Base-by-base conservation (phyloP, 2,113 vertebrate genomes). In the Anarrhichthys ocellatus region DNA sequence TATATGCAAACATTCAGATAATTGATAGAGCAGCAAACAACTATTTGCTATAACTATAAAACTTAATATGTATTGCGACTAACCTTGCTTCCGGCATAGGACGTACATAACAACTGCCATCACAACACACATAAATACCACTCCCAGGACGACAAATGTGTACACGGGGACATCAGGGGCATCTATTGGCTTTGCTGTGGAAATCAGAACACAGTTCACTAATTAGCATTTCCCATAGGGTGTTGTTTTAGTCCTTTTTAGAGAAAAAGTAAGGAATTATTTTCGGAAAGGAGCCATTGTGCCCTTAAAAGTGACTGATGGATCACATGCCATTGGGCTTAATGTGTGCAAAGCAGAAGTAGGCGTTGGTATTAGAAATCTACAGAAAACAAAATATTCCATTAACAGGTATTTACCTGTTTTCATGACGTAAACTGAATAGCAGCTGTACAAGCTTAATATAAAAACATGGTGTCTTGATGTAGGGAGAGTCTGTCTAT, bases 81-180 rank as follows among this genome's bases (percentile, higher is more conserved):
- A 6, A 94, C 93, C 85, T 83, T 4, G 38, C 11, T 54, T 88
- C 46, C 69, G 79, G 80, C 73, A 84, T 66, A 63, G 2, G 36
- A 15, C 5, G 44, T 1, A 90, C 7, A 46, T 0, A 17, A 24
- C 2, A 6, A 2, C 20, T 0, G 65, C 48, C 20, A 77, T 14
- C 40, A 79, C n/a, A 0, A 36, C 20, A 46, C 80, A 83, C 14
- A 76, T 18, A 0, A 5, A 10, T 42, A 52, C 42, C 22, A 71
- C 34, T 46, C 77, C 84, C 32, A 85, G 1, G 27, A 3, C 2
- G 7, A 54, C 4, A 0, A 56, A 70, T 5, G 22, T 11, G 56
- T 63, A 56, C 0, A 1, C 2, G 8, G 34, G 22, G 22, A 6
- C 3, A 11, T 15, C 14, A 0, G 18, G 63, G 3, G 13, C 0